Conservation (phyloP, 2,113 vertebrate genomes). For the Ophthalmolycus amberensis region DNA sequence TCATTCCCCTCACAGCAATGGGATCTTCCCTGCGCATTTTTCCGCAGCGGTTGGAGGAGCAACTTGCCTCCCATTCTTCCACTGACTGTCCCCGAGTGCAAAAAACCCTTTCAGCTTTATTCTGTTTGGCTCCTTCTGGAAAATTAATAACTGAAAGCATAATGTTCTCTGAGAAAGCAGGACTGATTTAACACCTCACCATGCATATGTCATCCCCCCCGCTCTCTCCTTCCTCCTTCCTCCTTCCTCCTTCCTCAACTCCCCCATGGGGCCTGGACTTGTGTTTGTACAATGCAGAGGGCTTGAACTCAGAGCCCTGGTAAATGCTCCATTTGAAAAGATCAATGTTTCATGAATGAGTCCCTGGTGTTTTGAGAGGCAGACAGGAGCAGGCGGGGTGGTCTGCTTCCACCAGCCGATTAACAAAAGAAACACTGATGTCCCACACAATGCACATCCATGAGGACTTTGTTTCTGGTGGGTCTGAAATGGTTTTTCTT, state of each 20-base stretch:
- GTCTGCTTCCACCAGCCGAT: constrained; percentile 40
- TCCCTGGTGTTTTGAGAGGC: constrained; percentile 46
- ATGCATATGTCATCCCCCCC: constrained; percentile 13
- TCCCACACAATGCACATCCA: constrained; percentile 46
- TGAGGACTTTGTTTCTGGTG: constrained; percentile 17
- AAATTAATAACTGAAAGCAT: constrained; percentile 56
- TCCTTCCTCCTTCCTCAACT: neutral
- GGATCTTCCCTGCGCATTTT: constrained; percentile 48
- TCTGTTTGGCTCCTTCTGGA: constrained; percentile 43
- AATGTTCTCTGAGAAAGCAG: constrained; percentile 30
- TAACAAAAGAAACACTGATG: constrained; percentile 62
- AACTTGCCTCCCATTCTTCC: constrained; percentile 54
- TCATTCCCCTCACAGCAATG: constrained; percentile 62
- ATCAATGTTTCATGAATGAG: constrained; percentile 67
- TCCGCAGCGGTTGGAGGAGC: constrained; percentile 9
- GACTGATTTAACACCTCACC: constrained; percentile 30
- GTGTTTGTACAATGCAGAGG: constrained; percentile 65
- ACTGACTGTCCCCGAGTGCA: constrained; percentile 39
- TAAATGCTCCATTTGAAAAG: constrained; percentile 64
- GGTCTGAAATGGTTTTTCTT: constrained; percentile 21
- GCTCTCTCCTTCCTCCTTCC: neutral
- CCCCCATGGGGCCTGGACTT: constrained; percentile 28
- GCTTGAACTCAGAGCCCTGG: constrained; percentile 54
- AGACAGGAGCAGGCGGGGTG: constrained; percentile 1
- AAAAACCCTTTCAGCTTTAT: constrained; percentile 40